phyloP scores from a whole-genome alignment of 1,140 invertebrate species.

The Sogatella furcifera region DNA sequence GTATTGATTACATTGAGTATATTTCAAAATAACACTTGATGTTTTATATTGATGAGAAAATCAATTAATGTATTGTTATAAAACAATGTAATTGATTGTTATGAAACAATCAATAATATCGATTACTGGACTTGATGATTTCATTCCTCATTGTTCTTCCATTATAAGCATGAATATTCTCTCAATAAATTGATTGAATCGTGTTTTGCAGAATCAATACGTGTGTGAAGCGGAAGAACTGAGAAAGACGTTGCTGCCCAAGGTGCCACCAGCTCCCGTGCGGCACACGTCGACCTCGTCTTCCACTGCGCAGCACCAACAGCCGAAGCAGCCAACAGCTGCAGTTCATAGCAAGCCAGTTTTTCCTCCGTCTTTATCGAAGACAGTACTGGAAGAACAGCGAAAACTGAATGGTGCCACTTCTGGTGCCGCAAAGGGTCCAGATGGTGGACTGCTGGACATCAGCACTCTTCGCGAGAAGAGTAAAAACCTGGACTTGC shows the following conservation, averaged over 20 bases:
- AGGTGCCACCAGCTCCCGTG: neutral
- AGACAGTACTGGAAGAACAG: constrained; percentile 6
- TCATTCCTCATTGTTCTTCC: no score
- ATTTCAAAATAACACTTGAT: no score
- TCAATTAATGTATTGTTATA: no score
- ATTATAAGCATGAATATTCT: no score
- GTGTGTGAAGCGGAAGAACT: constrained; percentile 2
- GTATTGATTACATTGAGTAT: no score
- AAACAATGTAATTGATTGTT: no score
- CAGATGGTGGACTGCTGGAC: constrained; percentile 47
- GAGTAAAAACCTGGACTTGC: constrained; percentile 76
- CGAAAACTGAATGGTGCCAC: no score
- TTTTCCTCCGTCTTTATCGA: constrained; percentile 12
- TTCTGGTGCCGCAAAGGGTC: neutral
- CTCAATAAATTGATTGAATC: neutral
- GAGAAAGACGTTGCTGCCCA: neutral
- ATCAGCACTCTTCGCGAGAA: constrained; percentile 73
- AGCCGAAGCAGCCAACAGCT: neutral
- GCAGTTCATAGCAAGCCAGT: constrained; percentile 1
- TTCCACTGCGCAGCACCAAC: neutral
- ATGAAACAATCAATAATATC: no score
- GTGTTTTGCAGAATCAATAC: constrained; percentile 8
- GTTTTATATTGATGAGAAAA: no score
- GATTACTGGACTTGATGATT: no score
- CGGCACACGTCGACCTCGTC: neutral